Percentiles rank a stretch among this genome's conserved stretches.
Evolutionary conservation across 2,888 invertebrate genomes (phyloP).

Genomic region (Beris morrisii): DNA sequence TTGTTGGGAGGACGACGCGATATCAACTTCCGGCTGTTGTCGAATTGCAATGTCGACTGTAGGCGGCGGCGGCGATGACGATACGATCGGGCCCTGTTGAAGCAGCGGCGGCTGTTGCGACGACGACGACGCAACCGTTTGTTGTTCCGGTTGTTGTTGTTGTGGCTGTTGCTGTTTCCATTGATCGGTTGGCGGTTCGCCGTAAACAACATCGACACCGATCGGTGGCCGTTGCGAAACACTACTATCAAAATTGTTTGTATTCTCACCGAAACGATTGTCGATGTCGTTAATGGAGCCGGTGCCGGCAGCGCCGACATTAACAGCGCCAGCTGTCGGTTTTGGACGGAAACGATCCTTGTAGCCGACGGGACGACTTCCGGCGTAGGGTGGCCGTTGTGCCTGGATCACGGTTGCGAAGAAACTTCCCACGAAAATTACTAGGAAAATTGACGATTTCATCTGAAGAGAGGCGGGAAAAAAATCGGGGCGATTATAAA

Average conservation of each 20-base stretch:
- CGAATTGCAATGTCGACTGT: background rate
- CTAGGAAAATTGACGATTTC: background rate
- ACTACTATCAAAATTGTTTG: slow-evolving; percentile 30
- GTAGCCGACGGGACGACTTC: slow-evolving; percentile 62
- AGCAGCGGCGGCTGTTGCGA: background rate
- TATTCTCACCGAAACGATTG: slow-evolving; percentile 60
- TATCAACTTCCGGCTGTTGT: background rate
- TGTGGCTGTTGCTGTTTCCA: slow-evolving; percentile 25
- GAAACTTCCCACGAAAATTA: background rate
- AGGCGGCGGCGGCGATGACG: no score
- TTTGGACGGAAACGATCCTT: slow-evolving; percentile 58
- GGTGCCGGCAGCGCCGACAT: slow-evolving; percentile 2
- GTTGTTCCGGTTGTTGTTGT: background rate
- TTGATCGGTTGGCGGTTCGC: slow-evolving; percentile 10
- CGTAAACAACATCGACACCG: slow-evolving; percentile 45
- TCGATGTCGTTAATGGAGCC: slow-evolving; percentile 45
- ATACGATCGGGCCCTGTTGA: no score
- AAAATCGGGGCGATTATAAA: background rate
- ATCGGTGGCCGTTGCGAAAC: slow-evolving; percentile 46
- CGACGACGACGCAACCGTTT: background rate
- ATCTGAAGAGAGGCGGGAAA: background rate
- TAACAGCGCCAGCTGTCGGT: slow-evolving; percentile 9
- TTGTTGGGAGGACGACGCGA: slow-evolving; percentile 4
- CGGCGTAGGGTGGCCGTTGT: slow-evolving; percentile 70
- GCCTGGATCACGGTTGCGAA: background rate